phyloP scores from a whole-genome alignment of 2,113 vertebrate genomes.

The Cyphomyrus plagiostoma region DNA sequence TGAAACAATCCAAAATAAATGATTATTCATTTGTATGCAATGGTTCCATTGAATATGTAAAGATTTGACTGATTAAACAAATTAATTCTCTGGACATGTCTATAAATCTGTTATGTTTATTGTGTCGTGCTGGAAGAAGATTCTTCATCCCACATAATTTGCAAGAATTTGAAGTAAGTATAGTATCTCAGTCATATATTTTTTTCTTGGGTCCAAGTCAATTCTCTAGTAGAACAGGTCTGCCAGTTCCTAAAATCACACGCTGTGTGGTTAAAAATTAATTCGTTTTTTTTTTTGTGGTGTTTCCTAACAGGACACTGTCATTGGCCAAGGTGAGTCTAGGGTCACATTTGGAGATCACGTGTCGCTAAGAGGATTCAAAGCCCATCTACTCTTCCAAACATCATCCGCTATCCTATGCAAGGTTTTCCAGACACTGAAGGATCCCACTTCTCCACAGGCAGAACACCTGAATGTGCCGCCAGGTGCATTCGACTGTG shows the following conservation, averaged over 20 bases:
- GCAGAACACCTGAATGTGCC: not conserved
- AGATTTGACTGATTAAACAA: slow-evolving; percentile 21
- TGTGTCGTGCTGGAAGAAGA: not conserved
- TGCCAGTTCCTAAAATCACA: slow-evolving; percentile 5
- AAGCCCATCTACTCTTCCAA: not conserved
- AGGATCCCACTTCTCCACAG: not conserved
- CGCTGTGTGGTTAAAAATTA: not conserved
- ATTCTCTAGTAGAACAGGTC: not conserved
- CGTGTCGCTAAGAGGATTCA: not conserved
- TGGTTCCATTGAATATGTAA: slow-evolving; percentile 12
- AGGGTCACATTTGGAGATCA: not conserved
- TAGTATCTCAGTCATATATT: not conserved
- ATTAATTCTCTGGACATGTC: slow-evolving; percentile 18
- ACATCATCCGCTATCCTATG: not conserved
- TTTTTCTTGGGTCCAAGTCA: slow-evolving; percentile 9
- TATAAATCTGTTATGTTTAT: slow-evolving; percentile 20
- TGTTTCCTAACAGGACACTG: not conserved
- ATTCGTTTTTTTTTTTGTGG: not conserved
- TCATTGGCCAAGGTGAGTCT: not conserved
- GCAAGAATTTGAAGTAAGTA: not conserved
- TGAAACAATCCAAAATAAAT: slow-evolving; percentile 16
- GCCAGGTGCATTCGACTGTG: not conserved
- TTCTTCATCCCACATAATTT: not conserved
- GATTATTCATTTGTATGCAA: slow-evolving; percentile 15
- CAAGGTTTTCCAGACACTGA: not conserved